Conservation (phyloP, 2,113 vertebrate species). For the Stegostoma tigrinum region DNA sequence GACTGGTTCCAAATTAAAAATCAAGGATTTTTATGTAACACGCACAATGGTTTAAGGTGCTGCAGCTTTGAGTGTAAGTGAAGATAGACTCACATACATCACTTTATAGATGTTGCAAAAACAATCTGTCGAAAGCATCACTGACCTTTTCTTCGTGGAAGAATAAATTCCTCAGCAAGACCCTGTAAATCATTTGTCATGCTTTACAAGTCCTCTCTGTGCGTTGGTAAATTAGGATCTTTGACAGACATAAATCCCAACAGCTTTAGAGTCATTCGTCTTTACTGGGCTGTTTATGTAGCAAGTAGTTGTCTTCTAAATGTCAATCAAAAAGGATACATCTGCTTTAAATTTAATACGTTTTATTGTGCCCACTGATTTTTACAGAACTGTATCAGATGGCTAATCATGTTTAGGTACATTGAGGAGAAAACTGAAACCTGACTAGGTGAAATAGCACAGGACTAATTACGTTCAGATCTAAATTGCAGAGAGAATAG, state of each 20-base stretch:
- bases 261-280: not conserved
- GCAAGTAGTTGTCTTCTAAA: not conserved
- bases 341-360: not conserved
- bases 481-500: not conserved
- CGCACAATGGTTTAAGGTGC: not conserved
- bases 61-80: not conserved
- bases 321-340: not conserved
- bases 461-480: not conserved
- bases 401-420: not conserved
- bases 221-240: not conserved
- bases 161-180: not conserved
- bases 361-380: not conserved
- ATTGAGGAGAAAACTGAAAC: not conserved
- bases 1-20: not conserved
- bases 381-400: not conserved
- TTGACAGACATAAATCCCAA: not conserved
- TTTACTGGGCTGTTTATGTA: not conserved
- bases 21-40: not conserved
- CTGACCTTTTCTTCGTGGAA: not conserved
- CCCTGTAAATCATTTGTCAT: not conserved
- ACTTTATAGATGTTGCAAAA: not conserved
- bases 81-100: not conserved
- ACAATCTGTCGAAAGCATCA: not conserved
- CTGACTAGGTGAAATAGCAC: not conserved
- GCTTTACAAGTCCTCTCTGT: not conserved